Conservation (phyloP, 2,113 vertebrate genomes). For the Merops nubicus region DNA sequence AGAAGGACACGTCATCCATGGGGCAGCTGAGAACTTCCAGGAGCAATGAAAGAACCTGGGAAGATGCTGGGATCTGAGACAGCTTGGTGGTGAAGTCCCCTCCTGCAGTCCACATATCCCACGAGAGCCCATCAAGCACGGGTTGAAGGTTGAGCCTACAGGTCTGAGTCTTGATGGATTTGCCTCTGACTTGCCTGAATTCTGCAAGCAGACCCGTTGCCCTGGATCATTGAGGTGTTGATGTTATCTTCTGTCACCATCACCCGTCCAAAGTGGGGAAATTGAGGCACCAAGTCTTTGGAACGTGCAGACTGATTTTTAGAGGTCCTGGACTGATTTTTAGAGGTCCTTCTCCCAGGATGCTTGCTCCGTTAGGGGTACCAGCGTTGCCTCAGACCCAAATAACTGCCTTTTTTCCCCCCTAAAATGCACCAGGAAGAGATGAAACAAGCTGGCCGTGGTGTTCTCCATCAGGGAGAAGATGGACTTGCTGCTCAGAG, state of each 20-base stretch:
- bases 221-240: background rate
- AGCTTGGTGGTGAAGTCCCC: background rate
- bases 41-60: background rate
- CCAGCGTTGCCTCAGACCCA: background rate
- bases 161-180: background rate
- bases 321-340: background rate
- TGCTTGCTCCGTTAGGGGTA: rapidly evolving
- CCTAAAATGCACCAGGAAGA: background rate
- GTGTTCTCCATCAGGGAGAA: background rate
- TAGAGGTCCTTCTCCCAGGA: background rate
- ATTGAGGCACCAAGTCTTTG: background rate
- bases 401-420: background rate
- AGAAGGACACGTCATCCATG: background rate
- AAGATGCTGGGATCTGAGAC: background rate
- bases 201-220: background rate
- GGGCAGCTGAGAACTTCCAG: background rate
- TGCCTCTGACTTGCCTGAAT: background rate
- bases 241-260: background rate
- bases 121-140: background rate
- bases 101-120: background rate
- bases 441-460: background rate
- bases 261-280: background rate
- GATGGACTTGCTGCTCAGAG: background rate
- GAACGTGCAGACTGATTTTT: background rate
- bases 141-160: background rate